Percentiles rank a stretch among this genome's conserved stretches.
These are phyloP conservation scores for Poeciliopsis turrubarensis DNA, from an alignment of 2,113 vertebrate genomes.

Conservation along the genomic window DNA sequence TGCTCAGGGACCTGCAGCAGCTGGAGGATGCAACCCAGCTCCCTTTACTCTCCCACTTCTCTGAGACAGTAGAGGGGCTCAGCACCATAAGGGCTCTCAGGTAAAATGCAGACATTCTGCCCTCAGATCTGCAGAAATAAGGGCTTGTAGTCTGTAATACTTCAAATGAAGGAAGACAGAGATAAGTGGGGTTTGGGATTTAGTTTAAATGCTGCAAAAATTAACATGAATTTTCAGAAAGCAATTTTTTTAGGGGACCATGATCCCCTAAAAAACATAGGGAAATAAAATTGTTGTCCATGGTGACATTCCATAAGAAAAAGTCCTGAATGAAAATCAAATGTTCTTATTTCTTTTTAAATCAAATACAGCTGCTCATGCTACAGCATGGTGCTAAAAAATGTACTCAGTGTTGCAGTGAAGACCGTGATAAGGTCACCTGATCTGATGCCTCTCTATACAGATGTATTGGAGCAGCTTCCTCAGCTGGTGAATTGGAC, in stretches of 20 bases:
- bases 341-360: neutral
- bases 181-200: no score
- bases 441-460: neutral
- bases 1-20: constrained; percentile 93
- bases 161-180: neutral
- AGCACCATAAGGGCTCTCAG: constrained; percentile 96
- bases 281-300: neutral
- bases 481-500: neutral
- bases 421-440: neutral
- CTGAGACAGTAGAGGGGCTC: constrained; percentile 96
- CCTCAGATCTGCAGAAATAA: neutral
- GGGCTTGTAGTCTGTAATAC: neutral
- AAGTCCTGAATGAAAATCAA: neutral
- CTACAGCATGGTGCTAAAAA: neutral
- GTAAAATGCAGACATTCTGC: constrained; percentile 65
- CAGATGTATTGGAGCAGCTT: neutral
- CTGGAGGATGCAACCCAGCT: constrained; percentile 96
- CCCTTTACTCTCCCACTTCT: constrained; percentile 94
- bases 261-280: no score
- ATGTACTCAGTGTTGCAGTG: neutral
- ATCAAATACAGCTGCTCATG: neutral
- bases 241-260: no score
- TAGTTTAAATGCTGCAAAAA: neutral
- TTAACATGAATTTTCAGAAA: neutral
- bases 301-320: neutral